Evolutionary conservation across 2,888 invertebrate genomes (phyloP).

Genomic region (Drosophila neonasuta): DNA sequence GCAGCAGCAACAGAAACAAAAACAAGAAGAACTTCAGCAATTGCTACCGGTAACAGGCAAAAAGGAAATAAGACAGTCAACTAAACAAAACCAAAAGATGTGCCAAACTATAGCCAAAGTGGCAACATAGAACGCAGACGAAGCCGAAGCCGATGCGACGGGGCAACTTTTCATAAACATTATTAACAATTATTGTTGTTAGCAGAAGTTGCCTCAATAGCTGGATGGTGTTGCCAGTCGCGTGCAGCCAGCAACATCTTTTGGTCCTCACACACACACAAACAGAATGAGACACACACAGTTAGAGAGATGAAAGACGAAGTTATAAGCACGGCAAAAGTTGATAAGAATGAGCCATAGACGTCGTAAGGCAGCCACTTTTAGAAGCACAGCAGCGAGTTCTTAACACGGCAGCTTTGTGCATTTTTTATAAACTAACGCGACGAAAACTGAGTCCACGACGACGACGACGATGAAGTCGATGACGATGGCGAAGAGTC

Average conservation of each 20-base stretch:
- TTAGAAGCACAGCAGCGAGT: conserved; percentile 45
- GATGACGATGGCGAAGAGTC: conserved; percentile 9
- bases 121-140: conserved; percentile 36
- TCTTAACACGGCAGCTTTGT: conserved; percentile 71
- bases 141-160: conserved; percentile 35
- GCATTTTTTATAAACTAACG: conserved; percentile 75
- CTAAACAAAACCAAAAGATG: conserved; percentile 70
- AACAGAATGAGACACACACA: conserved; percentile 9
- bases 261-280: conserved; percentile 18
- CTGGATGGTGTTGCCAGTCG: conserved; percentile 63
- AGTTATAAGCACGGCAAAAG: conserved; percentile 74
- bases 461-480: conserved; percentile 22
- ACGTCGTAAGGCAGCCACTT: conserved; percentile 74
- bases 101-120: conserved; percentile 56
- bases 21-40: conserved; percentile 25
- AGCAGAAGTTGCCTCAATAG: conserved; percentile 66
- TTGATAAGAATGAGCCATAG: conserved; percentile 76
- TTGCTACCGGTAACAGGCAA: conserved; percentile 45
- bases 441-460: conserved; percentile 41
- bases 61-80: conserved; percentile 62
- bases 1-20: conserved; percentile 29
- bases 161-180: conserved; percentile 78
- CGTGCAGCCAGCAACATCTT: conserved; percentile 69
- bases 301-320: conserved; percentile 32
- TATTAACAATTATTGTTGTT: conserved; percentile 78